Evolutionary conservation across 2,797 vertebrate species (phyloP).

Genomic region (Microhierax caerulescens): DNA sequence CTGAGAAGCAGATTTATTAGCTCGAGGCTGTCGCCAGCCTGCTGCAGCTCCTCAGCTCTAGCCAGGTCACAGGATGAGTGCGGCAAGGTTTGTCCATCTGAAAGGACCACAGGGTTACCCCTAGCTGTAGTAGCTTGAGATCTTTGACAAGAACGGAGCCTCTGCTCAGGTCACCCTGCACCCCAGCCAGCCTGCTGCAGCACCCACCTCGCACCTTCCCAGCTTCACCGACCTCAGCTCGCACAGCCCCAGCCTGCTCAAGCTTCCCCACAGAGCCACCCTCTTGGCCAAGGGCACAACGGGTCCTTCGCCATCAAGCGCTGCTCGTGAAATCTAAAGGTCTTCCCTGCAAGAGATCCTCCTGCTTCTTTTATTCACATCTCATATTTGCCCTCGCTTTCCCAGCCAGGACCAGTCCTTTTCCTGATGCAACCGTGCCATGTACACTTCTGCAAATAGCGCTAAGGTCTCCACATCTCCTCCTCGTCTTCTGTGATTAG

Average conservation of each 20-base stretch:
- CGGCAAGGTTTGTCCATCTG: background rate
- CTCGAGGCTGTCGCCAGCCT: background rate
- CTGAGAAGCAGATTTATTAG: background rate
- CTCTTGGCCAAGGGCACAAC: background rate
- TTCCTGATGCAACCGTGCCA: background rate
- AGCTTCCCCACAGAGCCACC: fast-evolving
- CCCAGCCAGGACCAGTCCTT: fast-evolving
- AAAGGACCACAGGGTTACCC: background rate
- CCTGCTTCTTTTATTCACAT: background rate
- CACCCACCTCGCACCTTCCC: background rate
- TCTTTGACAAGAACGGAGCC: background rate
- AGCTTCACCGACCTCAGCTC: background rate
- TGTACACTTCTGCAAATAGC: fast-evolving
- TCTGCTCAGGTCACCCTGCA: background rate
- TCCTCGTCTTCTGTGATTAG: background rate
- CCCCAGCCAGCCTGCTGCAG: background rate
- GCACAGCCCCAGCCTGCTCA: background rate
- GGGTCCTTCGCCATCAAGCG: background rate
- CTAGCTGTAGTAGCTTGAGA: background rate
- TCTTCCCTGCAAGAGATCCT: background rate
- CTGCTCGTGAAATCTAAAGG: background rate
- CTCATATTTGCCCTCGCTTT: background rate
- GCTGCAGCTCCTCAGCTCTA: background rate
- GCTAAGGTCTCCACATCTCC: background rate
- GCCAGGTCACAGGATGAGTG: background rate